phyloP scores from a whole-genome alignment of 2,113 vertebrate species.

The Nothobranchius kuhntae region DNA sequence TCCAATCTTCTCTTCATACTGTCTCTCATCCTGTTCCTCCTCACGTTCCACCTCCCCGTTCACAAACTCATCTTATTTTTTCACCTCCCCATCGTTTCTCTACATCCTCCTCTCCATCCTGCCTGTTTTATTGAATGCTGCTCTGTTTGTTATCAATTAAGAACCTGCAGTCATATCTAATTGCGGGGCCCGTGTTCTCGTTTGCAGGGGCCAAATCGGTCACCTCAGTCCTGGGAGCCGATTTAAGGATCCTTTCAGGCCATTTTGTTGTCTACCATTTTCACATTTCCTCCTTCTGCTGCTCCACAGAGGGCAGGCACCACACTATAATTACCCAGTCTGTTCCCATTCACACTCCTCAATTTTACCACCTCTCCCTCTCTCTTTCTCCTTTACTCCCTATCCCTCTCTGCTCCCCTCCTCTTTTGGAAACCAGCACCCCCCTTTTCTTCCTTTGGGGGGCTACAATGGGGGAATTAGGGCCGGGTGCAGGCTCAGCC shows the following conservation, averaged over 20 bases:
- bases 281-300: slow-evolving; percentile 66
- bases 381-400: slow-evolving; percentile 31
- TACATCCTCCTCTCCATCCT: slow-evolving; percentile 15
- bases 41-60: slow-evolving; percentile 11
- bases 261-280: slow-evolving; percentile 76
- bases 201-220: slow-evolving; percentile 47
- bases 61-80: neutral
- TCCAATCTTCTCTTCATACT: slow-evolving; percentile 55
- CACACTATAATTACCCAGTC: slow-evolving; percentile 77
- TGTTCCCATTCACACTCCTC: slow-evolving; percentile 76
- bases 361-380: slow-evolving; percentile 62
- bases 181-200: slow-evolving; percentile 54
- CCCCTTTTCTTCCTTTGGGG: slow-evolving; percentile 24
- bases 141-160: slow-evolving; percentile 72
- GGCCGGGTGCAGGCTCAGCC: slow-evolving; percentile 72
- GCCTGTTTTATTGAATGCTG: slow-evolving; percentile 40
- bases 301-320: slow-evolving; percentile 65
- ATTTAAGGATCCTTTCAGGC: slow-evolving; percentile 70
- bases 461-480: slow-evolving; percentile 76
- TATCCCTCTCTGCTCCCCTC: slow-evolving; percentile 53
- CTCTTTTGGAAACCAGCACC: slow-evolving; percentile 60
- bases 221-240: slow-evolving; percentile 56
- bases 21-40: slow-evolving; percentile 17
- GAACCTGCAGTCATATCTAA: slow-evolving; percentile 56
- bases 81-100: slow-evolving; percentile 15